phyloP scores from a whole-genome alignment of 2,797 vertebrate species.

The Oreochromis mossambicus region DNA sequence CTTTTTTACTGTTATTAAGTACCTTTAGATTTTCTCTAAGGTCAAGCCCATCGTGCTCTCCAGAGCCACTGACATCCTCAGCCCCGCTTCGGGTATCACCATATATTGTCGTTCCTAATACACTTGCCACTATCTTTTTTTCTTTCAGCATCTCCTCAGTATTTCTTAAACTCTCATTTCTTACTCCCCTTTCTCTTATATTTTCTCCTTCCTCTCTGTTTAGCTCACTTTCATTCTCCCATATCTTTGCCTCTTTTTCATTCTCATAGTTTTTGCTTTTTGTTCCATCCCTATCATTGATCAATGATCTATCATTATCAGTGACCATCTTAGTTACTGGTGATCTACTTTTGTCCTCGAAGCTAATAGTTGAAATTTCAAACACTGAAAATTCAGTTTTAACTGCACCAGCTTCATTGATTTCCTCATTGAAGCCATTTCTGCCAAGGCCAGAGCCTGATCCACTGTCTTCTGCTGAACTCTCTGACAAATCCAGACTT shows the following conservation, averaged over 20 bases:
- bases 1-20: neutral
- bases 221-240: neutral
- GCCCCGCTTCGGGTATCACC: neutral
- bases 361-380: neutral
- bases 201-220: neutral
- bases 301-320: neutral
- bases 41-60: neutral
- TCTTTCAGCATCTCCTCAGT: neutral
- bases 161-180: neutral
- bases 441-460: constrained; percentile 76
- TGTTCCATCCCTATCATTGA: neutral
- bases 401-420: neutral
- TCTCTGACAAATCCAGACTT: constrained; percentile 50
- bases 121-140: neutral
- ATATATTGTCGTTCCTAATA: neutral
- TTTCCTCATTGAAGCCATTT: constrained; percentile 55
- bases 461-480: constrained; percentile 70
- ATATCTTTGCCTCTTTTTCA: neutral
- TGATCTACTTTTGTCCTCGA: neutral
- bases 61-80: constrained; percentile 43
- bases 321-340: neutral
- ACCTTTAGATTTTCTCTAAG: neutral
- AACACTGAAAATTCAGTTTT: neutral
- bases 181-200: neutral
- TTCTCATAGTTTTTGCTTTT: neutral